phyloP scores from a whole-genome alignment of 2,888 invertebrate species.

The Polydrusus cervinus region DNA sequence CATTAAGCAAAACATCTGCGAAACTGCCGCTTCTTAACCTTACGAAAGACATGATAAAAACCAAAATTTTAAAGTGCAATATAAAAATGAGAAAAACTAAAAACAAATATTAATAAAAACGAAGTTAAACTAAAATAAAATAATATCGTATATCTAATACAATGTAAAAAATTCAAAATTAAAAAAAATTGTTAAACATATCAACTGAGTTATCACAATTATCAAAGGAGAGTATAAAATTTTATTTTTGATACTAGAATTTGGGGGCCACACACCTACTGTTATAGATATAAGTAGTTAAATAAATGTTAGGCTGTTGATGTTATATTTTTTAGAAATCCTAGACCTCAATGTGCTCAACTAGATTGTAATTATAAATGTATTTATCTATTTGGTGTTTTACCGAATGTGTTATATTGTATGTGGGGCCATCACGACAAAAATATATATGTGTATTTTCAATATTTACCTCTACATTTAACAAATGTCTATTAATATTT shows the following conservation, averaged over 20 bases:
- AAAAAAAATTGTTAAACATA: conserved; percentile 54
- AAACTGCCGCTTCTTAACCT: conserved; percentile 40
- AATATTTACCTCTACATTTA: conserved; percentile 17
- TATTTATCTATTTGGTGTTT: conserved; percentile 51
- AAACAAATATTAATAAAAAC: conserved; percentile 35
- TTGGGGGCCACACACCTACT: conserved; percentile 61
- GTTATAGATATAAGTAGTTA: conserved; percentile 57
- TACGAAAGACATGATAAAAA: conserved; percentile 39
- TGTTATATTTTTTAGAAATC: conserved; percentile 58
- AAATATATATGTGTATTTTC: conserved; percentile 26
- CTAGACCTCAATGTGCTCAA: conserved; percentile 51
- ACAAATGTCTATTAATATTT: conserved; percentile 23
- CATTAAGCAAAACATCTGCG: conserved; percentile 48
- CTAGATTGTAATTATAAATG: conserved; percentile 43
- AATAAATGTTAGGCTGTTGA: conserved; percentile 62
- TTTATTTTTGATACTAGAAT: conserved; percentile 66
- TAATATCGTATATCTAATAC: background rate
- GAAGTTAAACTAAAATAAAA: background rate
- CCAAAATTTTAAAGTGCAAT: conserved; percentile 42
- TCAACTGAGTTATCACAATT: conserved; percentile 53
- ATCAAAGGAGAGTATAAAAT: conserved; percentile 61
- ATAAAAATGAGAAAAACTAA: conserved; percentile 45
- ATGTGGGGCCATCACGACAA: conserved; percentile 44
- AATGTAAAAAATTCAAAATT: conserved; percentile 28
- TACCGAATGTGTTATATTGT: conserved; percentile 34